Conservation (phyloP, 2,797 vertebrate species). For the Sebastiscus tertius region DNA sequence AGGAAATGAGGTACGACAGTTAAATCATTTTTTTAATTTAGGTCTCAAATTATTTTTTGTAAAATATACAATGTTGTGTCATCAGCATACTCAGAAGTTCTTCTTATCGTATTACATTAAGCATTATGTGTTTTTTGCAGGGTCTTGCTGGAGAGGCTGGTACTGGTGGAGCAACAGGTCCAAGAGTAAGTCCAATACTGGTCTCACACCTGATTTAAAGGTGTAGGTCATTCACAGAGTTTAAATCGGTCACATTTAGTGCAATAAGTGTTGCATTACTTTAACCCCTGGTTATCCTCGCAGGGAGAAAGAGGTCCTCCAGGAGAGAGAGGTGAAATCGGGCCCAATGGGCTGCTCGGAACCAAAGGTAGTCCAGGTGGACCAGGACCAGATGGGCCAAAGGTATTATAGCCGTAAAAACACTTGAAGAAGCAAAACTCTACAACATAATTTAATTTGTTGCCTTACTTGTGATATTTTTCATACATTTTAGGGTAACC, state of each 20-base stretch:
- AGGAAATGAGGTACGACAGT: conserved; percentile 87
- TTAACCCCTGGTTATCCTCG: background rate
- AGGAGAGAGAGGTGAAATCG: conserved; percentile 93
- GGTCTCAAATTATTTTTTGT: background rate
- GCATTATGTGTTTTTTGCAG: conserved; percentile 69
- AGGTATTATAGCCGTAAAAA: conserved; percentile 54
- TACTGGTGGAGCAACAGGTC: conserved; percentile 85
- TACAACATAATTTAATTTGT: background rate
- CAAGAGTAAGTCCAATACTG: conserved; percentile 84
- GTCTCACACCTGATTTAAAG: background rate
- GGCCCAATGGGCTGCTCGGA: conserved; percentile 88
- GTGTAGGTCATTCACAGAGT: background rate
- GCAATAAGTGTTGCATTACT: background rate
- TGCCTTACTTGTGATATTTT: background rate
- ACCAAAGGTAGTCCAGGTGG: conserved; percentile 93
- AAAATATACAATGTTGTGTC: background rate
- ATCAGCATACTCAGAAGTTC: background rate
- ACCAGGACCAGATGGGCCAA: conserved; percentile 90
- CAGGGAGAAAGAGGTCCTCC: conserved; percentile 97
- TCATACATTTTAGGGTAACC: conserved; percentile 82
- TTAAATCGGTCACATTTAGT: background rate
- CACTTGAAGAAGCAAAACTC: background rate
- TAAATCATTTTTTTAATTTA: background rate
- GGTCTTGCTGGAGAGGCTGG: conserved; percentile 95
- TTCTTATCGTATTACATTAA: background rate